Base-by-base conservation (phyloP, 2,888 invertebrate genomes). In the Brachynemurus nebulosus region DNA sequence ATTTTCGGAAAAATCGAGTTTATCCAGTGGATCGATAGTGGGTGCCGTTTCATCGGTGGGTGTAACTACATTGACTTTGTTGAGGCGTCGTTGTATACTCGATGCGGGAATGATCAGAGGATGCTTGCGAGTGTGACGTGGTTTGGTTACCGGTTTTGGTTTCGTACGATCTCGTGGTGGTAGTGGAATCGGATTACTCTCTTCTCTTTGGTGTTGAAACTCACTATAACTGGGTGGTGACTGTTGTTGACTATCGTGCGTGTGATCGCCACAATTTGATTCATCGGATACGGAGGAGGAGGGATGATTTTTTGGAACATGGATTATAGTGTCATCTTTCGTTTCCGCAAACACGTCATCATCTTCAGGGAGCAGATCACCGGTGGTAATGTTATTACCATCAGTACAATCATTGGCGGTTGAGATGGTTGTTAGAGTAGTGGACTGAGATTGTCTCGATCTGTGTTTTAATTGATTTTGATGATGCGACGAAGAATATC, bases 111-210 rank as follows among this genome's bases (percentile, higher is more conserved):
- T 80, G 41, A 86, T 78, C 27, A 89, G 65, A 0, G 88, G 86
- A 68, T 86, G 81, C 58, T 85, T 88, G 30, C 88, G 69, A 45
- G 84, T 81, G 58, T 86, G 86, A 11, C 86, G 68, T 1, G 78
- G 75, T 56, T 82, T 74, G 23, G 68, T 71, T 8, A 76, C 71
- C 47, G 76, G 68, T n/a, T 78, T 64, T 1, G 70, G 68, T 57
- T 77, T 76, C 18, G 73, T 74, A 17, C 79, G 68, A 57, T 85
- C 84, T 51, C 85, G 70, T 0, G 88, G 86, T 1, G 88, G 88
- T 49, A 89, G 62, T 1, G 86, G 86, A 48, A 86, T 75, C 1
- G 80, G 79, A 64, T 85, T 85, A 33, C 65, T 63, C 11, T 64
- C 64, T 42, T 50, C 51, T 5, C 27, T 37, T 23, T 23, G 18